Base-by-base conservation (phyloP, 2,888 invertebrate genomes). In the Phalangium opilio region DNA sequence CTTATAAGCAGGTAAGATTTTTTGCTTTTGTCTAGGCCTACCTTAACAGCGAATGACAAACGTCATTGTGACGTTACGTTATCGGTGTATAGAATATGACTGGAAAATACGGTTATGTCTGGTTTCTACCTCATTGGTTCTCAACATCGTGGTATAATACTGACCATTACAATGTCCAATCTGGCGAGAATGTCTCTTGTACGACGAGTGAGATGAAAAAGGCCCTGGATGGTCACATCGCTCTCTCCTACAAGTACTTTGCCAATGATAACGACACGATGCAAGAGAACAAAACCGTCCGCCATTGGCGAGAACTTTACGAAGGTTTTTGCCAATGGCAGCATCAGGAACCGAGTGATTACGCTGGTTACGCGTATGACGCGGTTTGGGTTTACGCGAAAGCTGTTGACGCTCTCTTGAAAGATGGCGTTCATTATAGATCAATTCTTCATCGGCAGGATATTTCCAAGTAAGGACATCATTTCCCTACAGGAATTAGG, bases 101-200 rank as follows among this genome's bases (percentile, higher is more conserved):
- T 21, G 61, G 63, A 3, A 53, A 59, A 19, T 66, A 80, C 56
- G 83, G 83, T 35, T 83, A 81, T 64, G 81, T 83, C 2, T 90
- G 89, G 89, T 83, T 90, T 62, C 69, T 90, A 48, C 85, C 89
- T 0, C 71, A 75, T 33, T 80, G 83, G 78, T 64, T 62, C 46
- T 52, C 62, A 5, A 43, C 48, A 4, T 58, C 73, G 52, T 80
- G 79, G 77, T 75, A 73, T 60, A 67, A 77, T 55, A 76, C 76
- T 1, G 73, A 74, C 51, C 64, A 62, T 45, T 60, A 62, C 52
- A 66, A 67, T 54, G 42, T 41, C 14, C 27, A 43, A 8, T 42
- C 43, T 14, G 46, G 53, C 39, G 72, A 73, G 55, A 63, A 58
- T 18, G 69, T 76, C 12, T 71, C 72, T 4, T 83, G 83, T 59